These are phyloP conservation scores for Hyposoter dolosus DNA, from an alignment of 2,888 invertebrate genomes.

Conservation along the genomic window DNA sequence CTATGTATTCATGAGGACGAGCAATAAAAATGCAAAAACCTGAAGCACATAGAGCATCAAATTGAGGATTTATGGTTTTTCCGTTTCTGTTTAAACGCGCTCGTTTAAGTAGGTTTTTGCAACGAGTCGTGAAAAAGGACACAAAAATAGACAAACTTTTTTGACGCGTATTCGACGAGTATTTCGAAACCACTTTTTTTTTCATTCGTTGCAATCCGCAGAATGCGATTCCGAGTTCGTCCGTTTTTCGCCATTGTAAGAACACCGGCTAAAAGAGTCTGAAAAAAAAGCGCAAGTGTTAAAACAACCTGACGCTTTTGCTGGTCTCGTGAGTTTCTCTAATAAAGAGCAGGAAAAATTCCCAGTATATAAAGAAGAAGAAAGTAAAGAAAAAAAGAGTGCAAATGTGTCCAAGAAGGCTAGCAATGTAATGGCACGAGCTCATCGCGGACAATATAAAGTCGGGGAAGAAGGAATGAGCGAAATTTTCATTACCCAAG, in stretches of 20 bases:
- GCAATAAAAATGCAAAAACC: constrained; percentile 50
- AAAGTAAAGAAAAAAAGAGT: constrained; percentile 46
- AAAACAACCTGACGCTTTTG: constrained; percentile 26
- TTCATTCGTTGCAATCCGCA: neutral
- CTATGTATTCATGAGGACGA: constrained; percentile 11
- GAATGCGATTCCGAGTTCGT: neutral
- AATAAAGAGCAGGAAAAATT: constrained; percentile 1
- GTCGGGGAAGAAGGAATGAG: neutral
- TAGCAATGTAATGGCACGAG: constrained; percentile 51
- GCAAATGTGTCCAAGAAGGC: constrained; percentile 46
- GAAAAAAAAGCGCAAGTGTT: neutral
- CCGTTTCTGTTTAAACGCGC: constrained; percentile 24
- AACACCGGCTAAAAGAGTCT: neutral
- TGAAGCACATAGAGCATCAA: constrained; percentile 31
- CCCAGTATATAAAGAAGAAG: neutral
- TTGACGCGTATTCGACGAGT: neutral
- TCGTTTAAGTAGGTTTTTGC: neutral
- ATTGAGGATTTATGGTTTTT: constrained; percentile 7
- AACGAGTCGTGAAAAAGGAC: neutral
- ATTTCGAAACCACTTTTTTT: neutral
- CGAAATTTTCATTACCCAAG: constrained; percentile 57
- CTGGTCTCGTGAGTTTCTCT: constrained; percentile 14
- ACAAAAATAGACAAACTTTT: neutral
- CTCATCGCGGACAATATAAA: constrained; percentile 52
- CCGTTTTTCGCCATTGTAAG: neutral